Conservation (phyloP, 2,797 vertebrate species). For the Rhynchotus rufescens region DNA sequence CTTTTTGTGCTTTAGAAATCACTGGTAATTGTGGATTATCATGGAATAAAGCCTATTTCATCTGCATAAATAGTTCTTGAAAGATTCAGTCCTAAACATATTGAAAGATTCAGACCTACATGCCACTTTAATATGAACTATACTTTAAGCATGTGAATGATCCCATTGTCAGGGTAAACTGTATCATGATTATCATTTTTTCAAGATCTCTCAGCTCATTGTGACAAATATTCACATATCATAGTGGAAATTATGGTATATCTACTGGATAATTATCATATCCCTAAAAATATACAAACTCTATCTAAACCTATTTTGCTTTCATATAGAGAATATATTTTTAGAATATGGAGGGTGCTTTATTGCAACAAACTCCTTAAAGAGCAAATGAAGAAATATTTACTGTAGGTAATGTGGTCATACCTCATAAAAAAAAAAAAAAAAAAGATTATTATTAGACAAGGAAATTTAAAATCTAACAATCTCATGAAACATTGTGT, state of each 20-base stretch:
- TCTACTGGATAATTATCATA: not conserved
- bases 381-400: not conserved
- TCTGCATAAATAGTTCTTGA: not conserved
- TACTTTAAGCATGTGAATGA: not conserved
- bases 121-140: not conserved
- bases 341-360: not conserved
- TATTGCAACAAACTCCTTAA: not conserved
- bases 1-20: not conserved
- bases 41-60: not conserved
- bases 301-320: not conserved
- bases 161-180: not conserved
- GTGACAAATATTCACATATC: not conserved
- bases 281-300: not conserved
- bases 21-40: not conserved
- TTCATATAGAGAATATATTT: not conserved
- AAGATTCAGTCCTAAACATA: not conserved
- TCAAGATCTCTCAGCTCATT: not conserved
- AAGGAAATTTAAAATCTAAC: not conserved
- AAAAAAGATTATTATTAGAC: not conserved
- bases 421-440: not conserved
- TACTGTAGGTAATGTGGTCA: not conserved
- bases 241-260: not conserved
- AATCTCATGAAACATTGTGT: not conserved
- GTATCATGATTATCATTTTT: not conserved
- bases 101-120: not conserved